phyloP scores from a whole-genome alignment of 2,113 vertebrate genomes.

The Numenius arquata region DNA sequence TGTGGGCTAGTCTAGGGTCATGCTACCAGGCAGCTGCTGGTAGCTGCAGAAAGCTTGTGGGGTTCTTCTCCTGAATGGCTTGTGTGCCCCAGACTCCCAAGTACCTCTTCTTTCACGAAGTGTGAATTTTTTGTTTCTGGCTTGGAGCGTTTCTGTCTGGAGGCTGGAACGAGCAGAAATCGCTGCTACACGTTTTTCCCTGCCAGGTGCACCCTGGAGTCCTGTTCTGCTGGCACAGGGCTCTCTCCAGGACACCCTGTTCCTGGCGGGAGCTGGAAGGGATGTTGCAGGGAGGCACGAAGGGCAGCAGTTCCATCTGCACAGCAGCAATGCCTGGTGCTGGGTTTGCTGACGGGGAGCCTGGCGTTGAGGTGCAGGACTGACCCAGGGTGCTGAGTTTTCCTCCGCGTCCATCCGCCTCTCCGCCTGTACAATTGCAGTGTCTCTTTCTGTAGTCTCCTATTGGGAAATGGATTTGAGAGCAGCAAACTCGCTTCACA shows the following conservation, averaged over 20 bases:
- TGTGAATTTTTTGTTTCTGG: neutral
- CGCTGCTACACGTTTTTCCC: neutral
- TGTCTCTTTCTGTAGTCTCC: neutral
- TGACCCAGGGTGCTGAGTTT: neutral
- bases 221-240: neutral
- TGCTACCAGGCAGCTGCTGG: neutral
- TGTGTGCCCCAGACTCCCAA: neutral
- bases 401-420: neutral
- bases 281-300: neutral
- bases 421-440: neutral
- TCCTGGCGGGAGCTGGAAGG: neutral
- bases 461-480: neutral
- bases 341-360: rapidly evolving
- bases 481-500: neutral
- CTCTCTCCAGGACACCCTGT: neutral
- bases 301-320: neutral
- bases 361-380: neutral
- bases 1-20: neutral
- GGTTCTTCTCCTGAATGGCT: neutral
- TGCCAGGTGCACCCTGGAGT: neutral
- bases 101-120: neutral
- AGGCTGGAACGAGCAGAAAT: neutral
- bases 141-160: neutral
- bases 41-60: rapidly evolving
- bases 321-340: rapidly evolving